Conservation (phyloP, 37 sponge, comb jelly and placozoan species). For the Oopsacas minuta region DNA sequence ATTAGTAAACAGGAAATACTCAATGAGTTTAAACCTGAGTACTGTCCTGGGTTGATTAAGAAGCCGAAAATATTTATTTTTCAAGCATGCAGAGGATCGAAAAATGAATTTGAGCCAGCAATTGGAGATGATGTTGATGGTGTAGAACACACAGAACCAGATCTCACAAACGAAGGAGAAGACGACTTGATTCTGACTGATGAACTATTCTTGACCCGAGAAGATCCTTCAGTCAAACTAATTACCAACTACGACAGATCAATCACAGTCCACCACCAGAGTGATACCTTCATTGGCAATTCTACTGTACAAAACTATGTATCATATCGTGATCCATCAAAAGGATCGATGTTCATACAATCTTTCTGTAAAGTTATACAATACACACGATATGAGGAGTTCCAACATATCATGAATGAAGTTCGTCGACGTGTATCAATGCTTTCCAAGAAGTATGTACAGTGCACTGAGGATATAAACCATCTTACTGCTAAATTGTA, state of each 20-base stretch:
- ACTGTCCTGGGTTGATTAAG: background rate
- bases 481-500: conserved; percentile 6
- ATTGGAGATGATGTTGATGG: background rate
- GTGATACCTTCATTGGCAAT: conserved; percentile 6
- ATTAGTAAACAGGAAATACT: background rate
- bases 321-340: background rate
- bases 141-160: background rate
- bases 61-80: background rate
- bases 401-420: conserved; percentile 5
- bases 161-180: background rate
- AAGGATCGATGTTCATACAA: conserved; percentile 5
- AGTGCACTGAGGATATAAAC: conserved; percentile 8
- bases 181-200: background rate
- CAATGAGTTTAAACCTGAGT: background rate
- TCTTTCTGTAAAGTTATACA: conserved; percentile 13
- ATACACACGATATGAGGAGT: conserved; percentile 9
- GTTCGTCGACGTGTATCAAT: conserved; percentile 5
- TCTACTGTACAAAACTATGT: conserved; percentile 7
- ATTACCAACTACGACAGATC: background rate
- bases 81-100: conserved; percentile 17
- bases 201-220: background rate
- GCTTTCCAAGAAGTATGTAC: conserved; percentile 7
- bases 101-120: background rate
- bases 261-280: background rate
- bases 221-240: background rate